Evolutionary conservation across 2,888 invertebrate genomes (phyloP).

Genomic region (Platycheirus rosarum): DNA sequence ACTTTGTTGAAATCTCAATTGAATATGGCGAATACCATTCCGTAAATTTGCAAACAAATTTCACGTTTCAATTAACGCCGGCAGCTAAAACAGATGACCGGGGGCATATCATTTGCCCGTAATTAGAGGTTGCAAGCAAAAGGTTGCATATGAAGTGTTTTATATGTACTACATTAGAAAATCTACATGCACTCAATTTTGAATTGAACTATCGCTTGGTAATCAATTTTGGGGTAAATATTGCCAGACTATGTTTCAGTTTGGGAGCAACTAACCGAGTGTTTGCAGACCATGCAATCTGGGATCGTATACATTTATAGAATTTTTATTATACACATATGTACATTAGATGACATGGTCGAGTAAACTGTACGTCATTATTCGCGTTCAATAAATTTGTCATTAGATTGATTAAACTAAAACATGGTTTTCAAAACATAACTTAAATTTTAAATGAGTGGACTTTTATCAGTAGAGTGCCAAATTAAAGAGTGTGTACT

Average conservation of each 20-base stretch:
- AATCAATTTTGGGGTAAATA: conserved; percentile 17
- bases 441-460: too few species aligned
- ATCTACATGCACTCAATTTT: conserved; percentile 22
- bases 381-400: conserved; percentile 46
- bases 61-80: conserved; percentile 59
- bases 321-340: background rate
- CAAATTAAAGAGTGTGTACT: too few species aligned
- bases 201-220: conserved; percentile 29
- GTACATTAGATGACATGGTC: conserved; percentile 5
- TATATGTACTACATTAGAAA: too few species aligned
- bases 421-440: too few species aligned
- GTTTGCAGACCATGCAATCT: background rate
- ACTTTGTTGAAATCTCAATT: conserved; percentile 33
- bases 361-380: background rate
- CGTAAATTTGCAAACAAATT: conserved; percentile 51
- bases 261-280: background rate
- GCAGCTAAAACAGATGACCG: conserved; percentile 1
- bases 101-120: conserved; percentile 10
- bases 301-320: too few species aligned
- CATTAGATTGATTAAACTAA: conserved; percentile 27
- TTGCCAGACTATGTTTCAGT: conserved; percentile 6
- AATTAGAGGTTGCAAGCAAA: background rate
- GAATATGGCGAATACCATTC: conserved; percentile 39
- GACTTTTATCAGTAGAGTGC: too few species aligned
- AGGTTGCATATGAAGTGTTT: too few species aligned